phyloP scores from a whole-genome alignment of 2,797 vertebrate genomes.

The Clamator glandarius region DNA sequence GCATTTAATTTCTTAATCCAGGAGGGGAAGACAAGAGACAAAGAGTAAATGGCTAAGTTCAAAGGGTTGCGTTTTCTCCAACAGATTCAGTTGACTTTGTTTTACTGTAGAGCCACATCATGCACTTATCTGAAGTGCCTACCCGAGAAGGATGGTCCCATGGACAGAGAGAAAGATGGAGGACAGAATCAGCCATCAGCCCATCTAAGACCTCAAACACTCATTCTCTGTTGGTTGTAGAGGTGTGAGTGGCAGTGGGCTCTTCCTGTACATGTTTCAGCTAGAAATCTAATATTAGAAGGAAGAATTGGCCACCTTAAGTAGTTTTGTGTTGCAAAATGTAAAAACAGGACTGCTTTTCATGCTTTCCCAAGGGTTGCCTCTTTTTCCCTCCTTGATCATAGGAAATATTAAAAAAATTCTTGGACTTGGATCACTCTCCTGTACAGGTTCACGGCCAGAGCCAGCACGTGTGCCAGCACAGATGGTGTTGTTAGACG shows the following conservation, averaged over 20 bases:
- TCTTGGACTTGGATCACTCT: background rate
- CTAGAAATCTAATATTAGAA: background rate
- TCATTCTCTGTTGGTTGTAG: background rate
- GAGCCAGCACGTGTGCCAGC: background rate
- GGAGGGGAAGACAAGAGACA: background rate
- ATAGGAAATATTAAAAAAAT: background rate
- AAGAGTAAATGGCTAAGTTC: background rate
- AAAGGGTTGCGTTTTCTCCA: background rate
- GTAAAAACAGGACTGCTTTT: background rate
- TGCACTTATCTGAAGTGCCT: background rate
- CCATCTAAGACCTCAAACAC: background rate
- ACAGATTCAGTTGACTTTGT: background rate
- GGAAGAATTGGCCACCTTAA: background rate
- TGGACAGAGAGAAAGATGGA: background rate
- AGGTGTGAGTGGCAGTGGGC: background rate
- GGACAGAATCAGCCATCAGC: background rate
- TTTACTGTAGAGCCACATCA: background rate
- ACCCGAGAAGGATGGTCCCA: fast-evolving
- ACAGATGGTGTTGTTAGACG: background rate
- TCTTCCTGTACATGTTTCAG: background rate
- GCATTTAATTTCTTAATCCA: background rate
- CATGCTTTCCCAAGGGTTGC: background rate
- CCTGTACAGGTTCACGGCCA: background rate
- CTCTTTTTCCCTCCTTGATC: background rate
- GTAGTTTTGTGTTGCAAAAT: background rate